Percentiles rank a stretch among this genome's conserved stretches.
Evolutionary conservation across 2,888 invertebrate genomes (phyloP).

Genomic region (Copidosoma aretas): DNA sequence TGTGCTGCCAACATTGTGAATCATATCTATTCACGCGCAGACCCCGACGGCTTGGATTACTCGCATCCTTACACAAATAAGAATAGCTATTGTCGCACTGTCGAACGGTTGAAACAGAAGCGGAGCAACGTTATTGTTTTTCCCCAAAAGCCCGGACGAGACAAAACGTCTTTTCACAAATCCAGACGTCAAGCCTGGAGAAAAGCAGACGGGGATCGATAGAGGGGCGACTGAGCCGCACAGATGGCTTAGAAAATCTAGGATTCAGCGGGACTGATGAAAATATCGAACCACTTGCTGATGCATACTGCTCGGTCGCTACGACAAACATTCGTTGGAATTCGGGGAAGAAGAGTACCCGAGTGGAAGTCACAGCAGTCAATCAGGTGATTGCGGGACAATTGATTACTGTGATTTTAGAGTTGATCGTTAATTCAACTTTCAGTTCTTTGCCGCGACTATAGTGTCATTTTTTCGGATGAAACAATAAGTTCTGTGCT

Average conservation of each 20-base stretch:
- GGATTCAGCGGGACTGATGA: conserved; percentile 55
- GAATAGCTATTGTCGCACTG: no score
- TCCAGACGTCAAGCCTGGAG: neutral
- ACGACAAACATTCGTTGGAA: neutral
- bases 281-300: conserved; percentile 52
- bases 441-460: neutral
- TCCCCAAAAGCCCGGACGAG: neutral
- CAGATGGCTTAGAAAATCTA: conserved; percentile 57
- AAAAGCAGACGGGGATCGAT: conserved; percentile 4
- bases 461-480: no score
- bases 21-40: no score
- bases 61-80: no score
- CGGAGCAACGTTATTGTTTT: neutral
- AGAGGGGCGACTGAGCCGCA: conserved; percentile 30
- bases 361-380: conserved; percentile 6
- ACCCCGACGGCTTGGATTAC: no score
- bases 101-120: neutral
- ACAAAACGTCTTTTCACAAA: conserved; percentile 4
- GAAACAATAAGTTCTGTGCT: no score
- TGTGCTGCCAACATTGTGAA: no score
- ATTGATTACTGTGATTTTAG: neutral
- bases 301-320: conserved; percentile 15
- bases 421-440: neutral
- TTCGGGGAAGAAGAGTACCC: neutral
- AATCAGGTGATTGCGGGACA: conserved; percentile 12